A percentile compares a stretch with the other conserved stretches of the same genome.
phyloP scores from a whole-genome alignment of 2,888 invertebrate genomes.

The Conops quadrifasciatus region DNA sequence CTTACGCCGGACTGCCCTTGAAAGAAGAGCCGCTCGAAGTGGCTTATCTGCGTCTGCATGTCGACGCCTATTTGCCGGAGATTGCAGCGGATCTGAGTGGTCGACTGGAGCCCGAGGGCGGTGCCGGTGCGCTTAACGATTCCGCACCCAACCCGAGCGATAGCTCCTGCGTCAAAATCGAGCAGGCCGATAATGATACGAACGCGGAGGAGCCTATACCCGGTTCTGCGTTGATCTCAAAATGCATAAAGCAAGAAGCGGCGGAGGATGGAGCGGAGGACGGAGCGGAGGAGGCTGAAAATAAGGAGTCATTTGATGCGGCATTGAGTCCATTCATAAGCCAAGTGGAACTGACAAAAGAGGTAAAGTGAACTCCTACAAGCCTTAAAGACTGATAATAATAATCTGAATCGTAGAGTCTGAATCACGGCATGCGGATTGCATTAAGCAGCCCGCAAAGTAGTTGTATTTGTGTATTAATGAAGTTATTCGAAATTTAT shows the following conservation, averaged over 20 bases:
- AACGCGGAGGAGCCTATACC: slow-evolving; percentile 38
- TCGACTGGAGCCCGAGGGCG: slow-evolving; percentile 35
- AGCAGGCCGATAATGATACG: slow-evolving; percentile 47
- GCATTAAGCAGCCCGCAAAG: too few relatives aligned
- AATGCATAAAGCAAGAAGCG: slow-evolving; percentile 44
- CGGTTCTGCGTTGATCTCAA: slow-evolving; percentile 27
- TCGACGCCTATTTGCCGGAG: slow-evolving; percentile 53
- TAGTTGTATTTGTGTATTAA: too few relatives aligned
- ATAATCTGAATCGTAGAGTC: too few relatives aligned
- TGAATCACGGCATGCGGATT: too few relatives aligned
- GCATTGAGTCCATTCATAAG: slow-evolving; percentile 51
- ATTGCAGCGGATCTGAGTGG: slow-evolving; percentile 41
- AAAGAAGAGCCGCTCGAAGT: slow-evolving; percentile 64
- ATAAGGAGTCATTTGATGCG: slow-evolving; percentile 33
- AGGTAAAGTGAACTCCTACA: slow-evolving; percentile 53
- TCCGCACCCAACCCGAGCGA: slow-evolving; percentile 56
- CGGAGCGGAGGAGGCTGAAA: slow-evolving; percentile 10
- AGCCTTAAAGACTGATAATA: too few relatives aligned
- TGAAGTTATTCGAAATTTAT: too few relatives aligned
- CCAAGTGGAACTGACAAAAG: slow-evolving; percentile 52
- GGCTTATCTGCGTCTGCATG: slow-evolving; percentile 51
- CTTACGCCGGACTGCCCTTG: slow-evolving; percentile 59
- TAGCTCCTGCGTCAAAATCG: slow-evolving; percentile 48
- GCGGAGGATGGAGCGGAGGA: slow-evolving; percentile 35
- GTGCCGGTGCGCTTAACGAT: slow-evolving; percentile 53